These are phyloP conservation scores for Cygnus atratus DNA, from an alignment of 2,113 vertebrate genomes.

Conservation along the genomic window DNA sequence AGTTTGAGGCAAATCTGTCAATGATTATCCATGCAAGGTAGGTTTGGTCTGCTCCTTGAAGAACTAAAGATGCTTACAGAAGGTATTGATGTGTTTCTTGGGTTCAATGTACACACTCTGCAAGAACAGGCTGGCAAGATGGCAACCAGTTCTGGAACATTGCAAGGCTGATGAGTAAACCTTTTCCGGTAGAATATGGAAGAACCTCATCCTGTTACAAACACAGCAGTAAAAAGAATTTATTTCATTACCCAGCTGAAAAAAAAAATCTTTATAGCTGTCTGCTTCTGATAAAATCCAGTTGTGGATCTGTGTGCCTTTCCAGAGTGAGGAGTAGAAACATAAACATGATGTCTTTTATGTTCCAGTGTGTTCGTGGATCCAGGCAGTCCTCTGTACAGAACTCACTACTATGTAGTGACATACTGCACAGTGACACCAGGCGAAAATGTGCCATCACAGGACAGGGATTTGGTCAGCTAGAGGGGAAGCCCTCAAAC, in stretches of 20 bases:
- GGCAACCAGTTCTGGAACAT: not conserved
- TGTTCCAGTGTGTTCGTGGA: not conserved
- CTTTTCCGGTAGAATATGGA: not conserved
- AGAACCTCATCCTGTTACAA: not conserved
- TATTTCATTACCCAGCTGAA: not conserved
- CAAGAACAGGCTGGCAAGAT: not conserved
- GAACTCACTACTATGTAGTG: not conserved
- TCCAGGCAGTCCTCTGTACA: not conserved
- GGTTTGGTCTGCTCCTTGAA: not conserved
- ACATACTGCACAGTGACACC: not conserved
- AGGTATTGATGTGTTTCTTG: not conserved
- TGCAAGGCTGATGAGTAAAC: not conserved
- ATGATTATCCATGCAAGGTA: not conserved
- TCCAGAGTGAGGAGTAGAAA: not conserved
- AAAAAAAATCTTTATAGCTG: not conserved
- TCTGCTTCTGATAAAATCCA: not conserved
- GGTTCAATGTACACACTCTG: rapidly evolving
- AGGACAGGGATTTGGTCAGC: not conserved
- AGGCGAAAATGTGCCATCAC: not conserved
- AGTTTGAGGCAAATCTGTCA: not conserved
- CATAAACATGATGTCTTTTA: not conserved
- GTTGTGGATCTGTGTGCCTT: not conserved
- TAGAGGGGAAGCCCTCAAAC: not conserved
- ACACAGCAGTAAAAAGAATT: not conserved
- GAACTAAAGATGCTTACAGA: not conserved